These are phyloP conservation scores for Harpagoxenus sublaevis DNA, from an alignment of 2,888 invertebrate genomes.

Conservation along the genomic window DNA sequence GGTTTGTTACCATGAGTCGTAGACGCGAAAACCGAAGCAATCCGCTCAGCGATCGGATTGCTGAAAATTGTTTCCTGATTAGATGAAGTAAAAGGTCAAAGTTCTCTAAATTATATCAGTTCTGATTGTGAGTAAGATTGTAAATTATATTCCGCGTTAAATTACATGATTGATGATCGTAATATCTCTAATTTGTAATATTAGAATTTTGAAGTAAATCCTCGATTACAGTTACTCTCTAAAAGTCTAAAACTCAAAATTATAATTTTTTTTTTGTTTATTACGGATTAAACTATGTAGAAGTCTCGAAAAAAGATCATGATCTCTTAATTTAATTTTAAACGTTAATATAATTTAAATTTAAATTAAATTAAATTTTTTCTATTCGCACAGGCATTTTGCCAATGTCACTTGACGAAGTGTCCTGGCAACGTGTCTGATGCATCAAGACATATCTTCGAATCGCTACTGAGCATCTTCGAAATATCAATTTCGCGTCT, in stretches of 20 bases:
- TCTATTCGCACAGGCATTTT: not conserved
- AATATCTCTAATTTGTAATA: not conserved
- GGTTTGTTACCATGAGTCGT: conserved; percentile 10
- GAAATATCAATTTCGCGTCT: conserved; percentile 22
- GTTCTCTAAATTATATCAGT: not conserved
- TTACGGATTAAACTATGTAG: not conserved
- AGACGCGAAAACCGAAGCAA: conserved; percentile 22
- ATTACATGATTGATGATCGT: not conserved
- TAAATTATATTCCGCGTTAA: not conserved
- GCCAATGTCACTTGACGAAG: not conserved
- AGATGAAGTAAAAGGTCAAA: not conserved
- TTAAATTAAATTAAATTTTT: not conserved
- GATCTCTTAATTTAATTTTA: not conserved
- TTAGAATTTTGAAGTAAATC: not conserved
- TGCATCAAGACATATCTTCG: not conserved
- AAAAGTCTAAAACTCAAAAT: not conserved
- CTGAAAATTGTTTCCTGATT: not conserved
- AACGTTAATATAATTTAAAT: not conserved
- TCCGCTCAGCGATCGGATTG: not conserved
- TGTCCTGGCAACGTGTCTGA: not conserved
- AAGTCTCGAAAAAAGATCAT: not conserved
- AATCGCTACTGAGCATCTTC: not conserved
- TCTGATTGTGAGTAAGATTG: not conserved
- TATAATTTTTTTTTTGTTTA: not conserved
- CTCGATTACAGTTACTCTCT: not conserved